Percentiles rank a stretch among this genome's conserved stretches.
These are phyloP conservation scores for Rhinogobio ventralis DNA, from an alignment of 2,797 vertebrate genomes.

Conservation along the genomic window DNA sequence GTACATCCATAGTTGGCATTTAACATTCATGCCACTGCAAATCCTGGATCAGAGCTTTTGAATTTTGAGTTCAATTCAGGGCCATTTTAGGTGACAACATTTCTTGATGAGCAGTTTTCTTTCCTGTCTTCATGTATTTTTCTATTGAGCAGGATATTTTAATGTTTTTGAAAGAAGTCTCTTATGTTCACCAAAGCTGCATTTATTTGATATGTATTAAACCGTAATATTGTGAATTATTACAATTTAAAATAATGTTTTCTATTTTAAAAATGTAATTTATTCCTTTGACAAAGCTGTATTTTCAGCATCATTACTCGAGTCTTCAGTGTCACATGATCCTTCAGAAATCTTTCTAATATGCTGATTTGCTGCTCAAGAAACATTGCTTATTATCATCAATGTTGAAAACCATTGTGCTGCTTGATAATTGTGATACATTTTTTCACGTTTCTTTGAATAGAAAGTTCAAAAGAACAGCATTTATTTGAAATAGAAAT, in stretches of 20 bases:
- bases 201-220: neutral
- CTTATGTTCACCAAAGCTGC: neutral
- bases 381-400: neutral
- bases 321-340: too few relatives aligned
- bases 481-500: too few relatives aligned
- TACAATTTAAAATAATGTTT: neutral
- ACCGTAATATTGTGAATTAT: neutral
- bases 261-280: neutral
- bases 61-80: neutral
- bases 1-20: slow-evolving; percentile 13
- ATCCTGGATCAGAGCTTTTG: slow-evolving; percentile 24
- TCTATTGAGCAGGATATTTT: too few relatives aligned
- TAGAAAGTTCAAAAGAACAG: too few relatives aligned
- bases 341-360: neutral
- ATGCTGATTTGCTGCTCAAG: neutral
- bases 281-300: too few relatives aligned
- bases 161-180: neutral
- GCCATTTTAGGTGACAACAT: neutral
- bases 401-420: too few relatives aligned
- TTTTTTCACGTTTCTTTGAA: too few relatives aligned
- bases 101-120: neutral
- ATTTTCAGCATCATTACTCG: too few relatives aligned
- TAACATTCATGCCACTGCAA: slow-evolving; percentile 13
- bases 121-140: neutral
- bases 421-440: too few relatives aligned